Percentiles rank a stretch among this genome's conserved stretches.
phyloP scores from a whole-genome alignment of 2,797 vertebrate species.

The Podarcis lilfordi region DNA sequence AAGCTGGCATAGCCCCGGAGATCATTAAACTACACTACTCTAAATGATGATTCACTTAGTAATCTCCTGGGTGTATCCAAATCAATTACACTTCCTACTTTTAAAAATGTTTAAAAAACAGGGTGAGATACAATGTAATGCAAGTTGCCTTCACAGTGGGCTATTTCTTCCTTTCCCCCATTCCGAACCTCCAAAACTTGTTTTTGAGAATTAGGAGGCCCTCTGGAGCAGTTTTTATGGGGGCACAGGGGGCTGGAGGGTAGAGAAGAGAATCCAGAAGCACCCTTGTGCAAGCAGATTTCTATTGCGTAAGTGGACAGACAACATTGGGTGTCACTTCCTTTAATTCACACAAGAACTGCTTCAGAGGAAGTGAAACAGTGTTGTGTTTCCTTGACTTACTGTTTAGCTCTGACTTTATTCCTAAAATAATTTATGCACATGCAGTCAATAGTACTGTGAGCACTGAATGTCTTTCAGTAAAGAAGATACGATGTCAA shows the following conservation, averaged over 20 bases:
- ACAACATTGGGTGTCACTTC: background rate
- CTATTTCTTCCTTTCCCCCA: too few relatives aligned
- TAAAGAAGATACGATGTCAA: background rate
- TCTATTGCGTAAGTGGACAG: too few relatives aligned
- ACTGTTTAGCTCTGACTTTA: constrained; percentile 2
- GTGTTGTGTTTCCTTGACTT: background rate
- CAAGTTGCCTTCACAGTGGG: too few relatives aligned
- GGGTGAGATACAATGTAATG: too few relatives aligned
- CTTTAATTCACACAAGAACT: constrained; percentile 5
- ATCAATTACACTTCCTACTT: constrained; percentile 6
- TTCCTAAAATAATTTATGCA: background rate
- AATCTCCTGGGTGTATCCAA: constrained; percentile 25
- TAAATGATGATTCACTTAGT: background rate
- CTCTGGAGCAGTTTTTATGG: too few relatives aligned
- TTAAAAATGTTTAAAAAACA: background rate
- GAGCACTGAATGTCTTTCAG: background rate
- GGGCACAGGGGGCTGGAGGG: too few relatives aligned
- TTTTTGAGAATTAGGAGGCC: too few relatives aligned
- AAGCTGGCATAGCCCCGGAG: background rate
- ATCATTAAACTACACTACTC: background rate
- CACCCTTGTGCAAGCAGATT: too few relatives aligned
- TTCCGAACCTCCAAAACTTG: too few relatives aligned
- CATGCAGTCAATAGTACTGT: background rate
- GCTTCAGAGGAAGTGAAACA: background rate
- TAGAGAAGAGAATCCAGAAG: too few relatives aligned